A percentile compares a stretch with the other conserved stretches of the same genome.
These are phyloP conservation scores for Zaprionus nigranus DNA, from an alignment of 1,140 invertebrate genomes.

Conservation along the genomic window DNA sequence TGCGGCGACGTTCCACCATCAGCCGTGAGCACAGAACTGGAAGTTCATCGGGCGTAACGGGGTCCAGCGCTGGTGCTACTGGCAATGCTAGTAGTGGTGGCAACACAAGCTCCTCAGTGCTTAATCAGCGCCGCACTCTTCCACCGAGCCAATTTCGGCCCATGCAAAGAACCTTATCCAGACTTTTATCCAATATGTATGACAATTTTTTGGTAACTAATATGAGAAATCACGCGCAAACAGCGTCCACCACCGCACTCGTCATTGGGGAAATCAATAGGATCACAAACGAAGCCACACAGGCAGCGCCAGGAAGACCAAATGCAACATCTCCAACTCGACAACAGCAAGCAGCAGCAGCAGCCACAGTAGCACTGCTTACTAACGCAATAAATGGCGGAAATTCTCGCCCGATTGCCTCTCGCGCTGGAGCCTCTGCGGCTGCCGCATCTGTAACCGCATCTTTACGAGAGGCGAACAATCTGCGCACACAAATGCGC, in stretches of 20 bases:
- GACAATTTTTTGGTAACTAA: conserved; percentile 60
- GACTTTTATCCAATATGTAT: conserved; percentile 48
- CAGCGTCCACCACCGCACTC: conserved; percentile 28
- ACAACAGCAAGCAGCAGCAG: background rate
- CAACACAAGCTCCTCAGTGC: conserved; percentile 25
- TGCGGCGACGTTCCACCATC: conserved; percentile 26
- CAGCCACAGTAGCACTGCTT: background rate
- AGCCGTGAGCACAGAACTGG: conserved; percentile 25
- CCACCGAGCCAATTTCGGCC: conserved; percentile 15
- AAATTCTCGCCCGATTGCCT: background rate
- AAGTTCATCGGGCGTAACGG: conserved; percentile 21
- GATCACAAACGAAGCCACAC: background rate
- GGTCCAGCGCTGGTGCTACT: conserved; percentile 9
- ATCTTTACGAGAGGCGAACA: conserved; percentile 12
- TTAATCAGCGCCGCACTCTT: conserved; percentile 18
- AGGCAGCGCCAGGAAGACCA: background rate
- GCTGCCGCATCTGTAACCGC: background rate
- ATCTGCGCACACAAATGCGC: conserved; percentile 59
- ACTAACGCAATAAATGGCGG: background rate
- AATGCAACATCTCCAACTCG: background rate
- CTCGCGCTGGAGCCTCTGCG: background rate
- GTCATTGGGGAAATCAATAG: conserved; percentile 14
- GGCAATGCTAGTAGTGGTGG: conserved; percentile 34
- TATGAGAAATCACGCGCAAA: conserved; percentile 75
- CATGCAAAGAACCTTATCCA: conserved; percentile 37